Percentiles rank a stretch among this genome's conserved stretches.
Evolutionary conservation across 35 echinoderm and acorn worm genomes (phyloP).

Genomic region (Ophioderma brevispina): DNA sequence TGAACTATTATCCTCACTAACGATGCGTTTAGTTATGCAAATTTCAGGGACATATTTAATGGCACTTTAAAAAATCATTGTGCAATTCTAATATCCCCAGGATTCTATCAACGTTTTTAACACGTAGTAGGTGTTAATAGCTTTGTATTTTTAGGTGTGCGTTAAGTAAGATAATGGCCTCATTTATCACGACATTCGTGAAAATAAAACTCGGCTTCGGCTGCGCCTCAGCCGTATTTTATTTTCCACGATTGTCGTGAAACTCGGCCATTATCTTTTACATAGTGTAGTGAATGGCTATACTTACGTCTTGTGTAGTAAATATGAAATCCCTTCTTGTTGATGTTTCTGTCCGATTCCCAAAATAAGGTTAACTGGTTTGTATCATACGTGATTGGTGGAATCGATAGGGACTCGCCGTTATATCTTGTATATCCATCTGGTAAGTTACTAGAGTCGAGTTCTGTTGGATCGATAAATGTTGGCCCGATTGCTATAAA

Average conservation of each 20-base stretch:
- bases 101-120: neutral
- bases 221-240: too few species aligned
- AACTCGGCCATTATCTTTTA: too few species aligned
- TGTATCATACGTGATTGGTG: neutral
- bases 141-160: neutral
- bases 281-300: neutral
- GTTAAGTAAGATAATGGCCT: too few species aligned
- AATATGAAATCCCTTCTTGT: conserved; percentile 24
- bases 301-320: conserved; percentile 28
- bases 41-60: too few species aligned
- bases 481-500: neutral
- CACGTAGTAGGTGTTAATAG: too few species aligned
- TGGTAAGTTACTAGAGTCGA: neutral
- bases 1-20: neutral
- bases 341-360: conserved; percentile 41
- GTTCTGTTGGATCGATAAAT: neutral
- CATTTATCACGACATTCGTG: too few species aligned
- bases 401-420: neutral
- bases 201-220: too few species aligned
- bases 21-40: too few species aligned
- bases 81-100: neutral
- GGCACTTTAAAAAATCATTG: neutral
- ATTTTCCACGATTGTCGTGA: too few species aligned
- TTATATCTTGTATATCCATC: neutral
- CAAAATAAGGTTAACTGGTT: conserved; percentile 44